Base-by-base conservation (phyloP, 2,888 invertebrate species). In the Dolomedes plantarius region DNA sequence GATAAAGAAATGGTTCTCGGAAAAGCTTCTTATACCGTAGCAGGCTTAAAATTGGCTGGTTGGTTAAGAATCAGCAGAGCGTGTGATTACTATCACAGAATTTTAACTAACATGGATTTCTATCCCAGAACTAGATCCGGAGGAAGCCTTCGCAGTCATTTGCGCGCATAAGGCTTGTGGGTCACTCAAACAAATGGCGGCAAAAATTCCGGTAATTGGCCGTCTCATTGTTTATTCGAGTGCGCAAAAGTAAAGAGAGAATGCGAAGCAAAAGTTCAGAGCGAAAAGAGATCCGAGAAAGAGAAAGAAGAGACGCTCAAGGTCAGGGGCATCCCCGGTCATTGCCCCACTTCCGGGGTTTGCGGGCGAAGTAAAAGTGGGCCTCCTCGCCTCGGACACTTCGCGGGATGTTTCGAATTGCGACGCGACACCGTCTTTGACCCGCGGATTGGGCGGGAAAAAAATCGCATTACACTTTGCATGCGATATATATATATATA, bases 241-340 rank as follows among this genome's bases (percentile, higher is more conserved):
- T 11, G 11, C 36, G 46, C 46, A 46, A 46, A 46, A 46, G 46
- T 46, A 46, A 46, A 46, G 46, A 46, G 46, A 46, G 16, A 46
- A 46, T 16, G 7, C 46, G 46, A 46, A 46, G 46, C 46, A 46
- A 46, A 46, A 46, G 46, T 46, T 46, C 46, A 46, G 46, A 46
- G 46, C 46, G n/a, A 46, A 46, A 46, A 2, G n/a, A 36, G 11
- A 5, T 5, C 7, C 5, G 6, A 36, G 36, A 28, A 19, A 39
- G 67, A 50, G 6, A 64, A 65, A 79, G 39, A 82, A 56, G 28
- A 39, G 27, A n/a, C 16, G 27, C 73, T 78, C 85, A 85, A 77
- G 85, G 85, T 78, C 85, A 85, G 85, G 85, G 85, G 73, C 74
- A 85, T 68, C 39, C 28, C 1, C 85, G 85, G 85, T 85, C 85